Evolutionary conservation across 1,140 invertebrate genomes (phyloP).

Genomic region (Drosophila tsacasi): DNA sequence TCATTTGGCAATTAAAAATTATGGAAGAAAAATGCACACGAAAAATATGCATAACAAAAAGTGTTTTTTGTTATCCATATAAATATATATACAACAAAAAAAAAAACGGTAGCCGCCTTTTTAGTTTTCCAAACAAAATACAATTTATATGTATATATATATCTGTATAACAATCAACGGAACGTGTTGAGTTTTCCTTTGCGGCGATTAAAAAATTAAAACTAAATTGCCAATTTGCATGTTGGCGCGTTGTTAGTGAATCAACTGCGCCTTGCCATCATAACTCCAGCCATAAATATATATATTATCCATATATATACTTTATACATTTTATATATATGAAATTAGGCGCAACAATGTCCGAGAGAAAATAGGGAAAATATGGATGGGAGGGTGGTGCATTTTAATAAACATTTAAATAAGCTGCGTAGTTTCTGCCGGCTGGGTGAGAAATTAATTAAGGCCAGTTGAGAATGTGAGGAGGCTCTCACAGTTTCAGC

Average conservation of each 20-base stretch:
- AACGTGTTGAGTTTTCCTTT: slow-evolving; percentile 58
- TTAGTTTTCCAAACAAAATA: slow-evolving; percentile 47
- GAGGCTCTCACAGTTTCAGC: slow-evolving; percentile 41
- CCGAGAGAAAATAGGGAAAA: slow-evolving; percentile 3
- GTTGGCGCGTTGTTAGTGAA: slow-evolving; percentile 61
- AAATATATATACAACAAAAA: neutral
- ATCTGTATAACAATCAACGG: slow-evolving; percentile 42
- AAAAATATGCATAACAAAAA: slow-evolving; percentile 33
- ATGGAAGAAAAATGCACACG: slow-evolving; percentile 36
- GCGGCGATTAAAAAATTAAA: slow-evolving; percentile 66
- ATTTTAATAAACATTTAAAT: slow-evolving; percentile 62
- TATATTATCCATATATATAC: slow-evolving; percentile 44
- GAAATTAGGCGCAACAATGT: slow-evolving; percentile 58
- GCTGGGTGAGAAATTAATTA: slow-evolving; percentile 52
- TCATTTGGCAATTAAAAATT: slow-evolving; percentile 52
- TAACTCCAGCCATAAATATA: slow-evolving; percentile 39
- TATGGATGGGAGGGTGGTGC: neutral
- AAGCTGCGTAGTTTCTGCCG: slow-evolving; percentile 49
- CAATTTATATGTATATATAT: slow-evolving; percentile 43
- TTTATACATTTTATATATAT: slow-evolving; percentile 33
- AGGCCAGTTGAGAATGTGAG: slow-evolving; percentile 31
- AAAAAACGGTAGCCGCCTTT: slow-evolving; percentile 37
- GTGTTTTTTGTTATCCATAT: neutral
- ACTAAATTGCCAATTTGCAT: slow-evolving; percentile 69
- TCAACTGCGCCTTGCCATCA: slow-evolving; percentile 38